A percentile compares a stretch with the other conserved stretches of the same genome.
phyloP scores from a whole-genome alignment of 2,113 vertebrate genomes.

The Oplegnathus fasciatus region DNA sequence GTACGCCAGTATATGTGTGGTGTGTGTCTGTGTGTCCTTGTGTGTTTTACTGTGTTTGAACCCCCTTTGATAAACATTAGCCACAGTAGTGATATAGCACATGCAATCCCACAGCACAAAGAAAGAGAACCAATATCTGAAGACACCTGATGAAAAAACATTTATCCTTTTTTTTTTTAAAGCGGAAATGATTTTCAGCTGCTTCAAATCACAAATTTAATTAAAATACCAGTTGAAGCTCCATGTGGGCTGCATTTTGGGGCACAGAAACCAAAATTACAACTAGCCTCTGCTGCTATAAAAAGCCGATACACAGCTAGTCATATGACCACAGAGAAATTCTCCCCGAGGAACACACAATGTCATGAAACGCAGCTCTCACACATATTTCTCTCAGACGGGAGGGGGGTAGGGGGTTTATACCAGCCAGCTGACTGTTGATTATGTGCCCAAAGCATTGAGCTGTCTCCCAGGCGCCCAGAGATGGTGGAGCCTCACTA shows the following conservation, averaged over 20 bases:
- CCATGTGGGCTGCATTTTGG: not conserved
- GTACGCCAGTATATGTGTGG: constrained; percentile 1
- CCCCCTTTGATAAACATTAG: constrained; percentile 20
- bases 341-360: constrained; percentile 42
- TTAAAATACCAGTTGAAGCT: not conserved
- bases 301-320: constrained; percentile 25
- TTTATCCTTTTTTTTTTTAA: not conserved
- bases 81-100: not conserved
- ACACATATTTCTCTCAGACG: constrained; percentile 31
- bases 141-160: not conserved
- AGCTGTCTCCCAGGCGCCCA: constrained; percentile 53
- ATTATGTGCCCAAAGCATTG: constrained; percentile 54
- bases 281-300: constrained; percentile 36
- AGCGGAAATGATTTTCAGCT: not conserved
- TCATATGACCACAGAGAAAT: constrained; percentile 36
- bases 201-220: not conserved
- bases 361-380: constrained; percentile 50
- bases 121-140: not conserved
- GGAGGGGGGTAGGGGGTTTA: not conserved
- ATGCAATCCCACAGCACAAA: not conserved
- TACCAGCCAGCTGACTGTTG: constrained; percentile 52
- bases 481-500: constrained; percentile 33
- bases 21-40: not conserved
- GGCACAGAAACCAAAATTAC: constrained; percentile 8
- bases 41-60: constrained; percentile 4